Percentiles rank a stretch among this genome's conserved stretches.
Conservation (phyloP, 2,113 vertebrate genomes). For the Erinaceus europaeus region DNA sequence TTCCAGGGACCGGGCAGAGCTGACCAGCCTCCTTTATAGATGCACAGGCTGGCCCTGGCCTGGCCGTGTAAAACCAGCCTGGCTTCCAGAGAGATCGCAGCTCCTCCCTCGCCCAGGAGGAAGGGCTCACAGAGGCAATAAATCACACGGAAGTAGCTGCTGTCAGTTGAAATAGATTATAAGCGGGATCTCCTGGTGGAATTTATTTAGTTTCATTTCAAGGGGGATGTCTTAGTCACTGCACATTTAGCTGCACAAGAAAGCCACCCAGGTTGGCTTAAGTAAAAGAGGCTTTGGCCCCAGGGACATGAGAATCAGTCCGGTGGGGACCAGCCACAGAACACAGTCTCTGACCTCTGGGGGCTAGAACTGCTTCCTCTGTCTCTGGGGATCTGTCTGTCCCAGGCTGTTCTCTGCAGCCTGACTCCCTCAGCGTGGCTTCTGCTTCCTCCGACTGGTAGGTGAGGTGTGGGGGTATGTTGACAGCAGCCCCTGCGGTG, state of each 20-base stretch:
- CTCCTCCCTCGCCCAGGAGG: background rate
- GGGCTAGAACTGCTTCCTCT: too few relatives aligned
- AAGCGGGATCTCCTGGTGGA: slow-evolving; percentile 55
- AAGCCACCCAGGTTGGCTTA: background rate
- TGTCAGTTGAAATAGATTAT: slow-evolving; percentile 62
- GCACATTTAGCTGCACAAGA: slow-evolving; percentile 13
- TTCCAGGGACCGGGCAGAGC: slow-evolving; percentile 78
- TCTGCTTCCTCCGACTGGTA: background rate
- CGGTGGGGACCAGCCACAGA: too few relatives aligned
- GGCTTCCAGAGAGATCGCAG: slow-evolving; percentile 41
- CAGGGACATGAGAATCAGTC: background rate
- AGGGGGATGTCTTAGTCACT: background rate
- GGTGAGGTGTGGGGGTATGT: background rate
- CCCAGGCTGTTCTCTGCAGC: background rate
- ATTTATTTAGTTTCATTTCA: slow-evolving; percentile 35
- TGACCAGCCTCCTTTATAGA: slow-evolving; percentile 74
- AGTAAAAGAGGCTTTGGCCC: background rate
- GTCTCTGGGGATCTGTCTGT: too few relatives aligned
- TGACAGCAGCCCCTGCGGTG: background rate
- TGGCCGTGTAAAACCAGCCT: slow-evolving; percentile 29
- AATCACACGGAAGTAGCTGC: slow-evolving; percentile 50
- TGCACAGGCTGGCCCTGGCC: slow-evolving; percentile 63
- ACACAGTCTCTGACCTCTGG: too few relatives aligned
- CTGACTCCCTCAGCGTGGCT: background rate
- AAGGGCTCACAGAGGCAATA: background rate